Evolutionary conservation across 2,113 vertebrate species (phyloP), one percentile per base, ranked within the genome.

Genomic region (Mormyrus lacerda): DNA sequence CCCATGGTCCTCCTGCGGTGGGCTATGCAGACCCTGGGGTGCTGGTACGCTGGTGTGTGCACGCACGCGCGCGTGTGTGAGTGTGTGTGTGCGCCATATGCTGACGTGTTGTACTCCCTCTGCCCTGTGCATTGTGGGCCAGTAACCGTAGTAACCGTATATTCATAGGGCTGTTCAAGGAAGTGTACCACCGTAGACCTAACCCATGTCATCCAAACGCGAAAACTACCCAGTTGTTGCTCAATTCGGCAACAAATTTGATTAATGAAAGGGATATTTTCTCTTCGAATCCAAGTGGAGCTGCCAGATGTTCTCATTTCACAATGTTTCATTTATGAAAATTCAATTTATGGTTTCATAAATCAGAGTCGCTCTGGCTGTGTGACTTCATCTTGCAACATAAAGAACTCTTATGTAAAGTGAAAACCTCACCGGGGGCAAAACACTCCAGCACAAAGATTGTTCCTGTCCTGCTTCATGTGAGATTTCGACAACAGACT

Each of bases 301-400:
- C 47, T 83, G 51, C 87, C 89, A 84, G 82, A 87, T 85, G 87
- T 82, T 39, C 79, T 87, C 58, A 88, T 91, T 91, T 92, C 91
- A 91, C 93, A 93, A 92, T 90, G 91, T 91, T 91, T 90, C 90
- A 90, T 91, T 93, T 89, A 91, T 91, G 91, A 90, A 87, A 51
- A 89, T 89, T 91, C 90, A 91, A 90, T 93, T 92, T 91, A 94
- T 92, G 92, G 90, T 92, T 92, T 92, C 90, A 91, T 90, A 91
- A 90, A 91, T 87, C 90, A 48, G 88, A 87, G 69, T 53, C n/a
- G 90, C 91, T 91, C 82, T 87, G 53, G 90, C 89, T 61, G 69
- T 89, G 90, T 91, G 90, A 90, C 91, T 91, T 92, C 91, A 91
- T 91, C 91, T 88, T 90, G 90, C 87, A 91, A 89, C 87, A 90